Conservation (phyloP, 2,888 invertebrate genomes). For the Hypena proboscidalis region DNA sequence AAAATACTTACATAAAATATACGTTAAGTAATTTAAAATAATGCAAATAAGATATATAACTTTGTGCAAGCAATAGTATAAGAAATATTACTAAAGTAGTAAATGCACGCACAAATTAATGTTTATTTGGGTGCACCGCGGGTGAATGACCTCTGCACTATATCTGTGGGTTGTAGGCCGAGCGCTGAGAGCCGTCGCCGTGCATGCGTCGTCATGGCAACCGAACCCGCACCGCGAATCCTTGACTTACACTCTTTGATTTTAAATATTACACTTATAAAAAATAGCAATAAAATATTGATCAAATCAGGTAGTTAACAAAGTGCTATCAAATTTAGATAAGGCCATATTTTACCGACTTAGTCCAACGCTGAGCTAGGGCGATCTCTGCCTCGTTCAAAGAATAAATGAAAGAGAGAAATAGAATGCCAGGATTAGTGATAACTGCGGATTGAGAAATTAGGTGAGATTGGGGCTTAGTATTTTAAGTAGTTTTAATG, state of each 20-base stretch:
- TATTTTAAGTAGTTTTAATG: no score
- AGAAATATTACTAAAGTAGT: neutral
- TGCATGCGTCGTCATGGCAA: slow-evolving; percentile 54
- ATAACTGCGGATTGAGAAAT: no score
- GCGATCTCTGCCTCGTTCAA: no score
- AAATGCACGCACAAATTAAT: slow-evolving; percentile 3
- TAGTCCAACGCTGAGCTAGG: no score
- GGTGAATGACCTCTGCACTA: slow-evolving; percentile 56
- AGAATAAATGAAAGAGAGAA: no score
- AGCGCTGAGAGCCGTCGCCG: slow-evolving; percentile 52
- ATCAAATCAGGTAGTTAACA: no score
- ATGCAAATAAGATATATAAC: neutral
- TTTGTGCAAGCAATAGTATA: neutral
- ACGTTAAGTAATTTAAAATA: neutral
- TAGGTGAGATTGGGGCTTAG: no score
- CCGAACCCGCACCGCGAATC: slow-evolving; percentile 29
- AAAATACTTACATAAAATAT: neutral
- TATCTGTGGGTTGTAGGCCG: slow-evolving; percentile 45
- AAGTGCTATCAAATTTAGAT: no score
- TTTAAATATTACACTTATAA: neutral
- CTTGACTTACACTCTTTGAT: neutral
- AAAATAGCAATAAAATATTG: no score
- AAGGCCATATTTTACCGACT: no score
- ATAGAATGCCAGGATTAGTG: no score
- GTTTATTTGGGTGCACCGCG: slow-evolving; percentile 43